These are phyloP conservation scores for Stichopus chloronotus DNA, from an alignment of 35 echinoderm and acorn worm species.

Conservation along the genomic window DNA sequence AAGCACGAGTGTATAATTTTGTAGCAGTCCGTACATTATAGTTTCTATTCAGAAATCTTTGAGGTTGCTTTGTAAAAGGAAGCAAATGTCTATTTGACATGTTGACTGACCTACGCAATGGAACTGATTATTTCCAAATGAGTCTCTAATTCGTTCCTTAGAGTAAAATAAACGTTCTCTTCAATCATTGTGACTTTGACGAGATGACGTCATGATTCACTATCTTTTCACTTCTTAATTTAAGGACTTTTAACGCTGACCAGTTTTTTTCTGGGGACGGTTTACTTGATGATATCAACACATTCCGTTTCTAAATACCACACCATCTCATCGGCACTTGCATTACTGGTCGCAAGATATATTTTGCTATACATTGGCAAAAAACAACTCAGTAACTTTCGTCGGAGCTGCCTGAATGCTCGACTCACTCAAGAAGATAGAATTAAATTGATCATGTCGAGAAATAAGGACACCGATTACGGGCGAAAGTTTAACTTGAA, in stretches of 20 bases:
- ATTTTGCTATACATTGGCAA: neutral
- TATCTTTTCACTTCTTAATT: neutral
- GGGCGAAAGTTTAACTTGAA: conserved; percentile 53
- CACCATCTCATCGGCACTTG: conserved; percentile 8
- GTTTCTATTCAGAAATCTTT: no score
- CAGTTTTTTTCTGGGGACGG: conserved; percentile 3
- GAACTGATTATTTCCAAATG: no score
- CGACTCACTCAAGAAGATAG: conserved; percentile 60
- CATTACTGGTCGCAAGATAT: neutral
- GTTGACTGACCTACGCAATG: no score
- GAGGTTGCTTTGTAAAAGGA: no score
- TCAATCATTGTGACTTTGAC: no score
- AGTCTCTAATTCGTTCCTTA: no score
- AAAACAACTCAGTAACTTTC: neutral
- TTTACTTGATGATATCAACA: neutral
- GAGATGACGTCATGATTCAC: no score
- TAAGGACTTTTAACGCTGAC: neutral
- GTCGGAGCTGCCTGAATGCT: conserved; percentile 27
- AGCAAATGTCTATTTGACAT: no score
- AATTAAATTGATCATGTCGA: conserved; percentile 28
- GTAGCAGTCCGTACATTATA: no score
- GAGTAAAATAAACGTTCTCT: no score
- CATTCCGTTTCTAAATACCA: conserved; percentile 11
- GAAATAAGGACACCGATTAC: conserved; percentile 68
- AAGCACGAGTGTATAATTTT: no score